A percentile compares a stretch with the other conserved stretches of the same genome.
These are phyloP conservation scores for Alviniconcha strummeri DNA, from an alignment of 2,888 invertebrate genomes.

Conservation along the genomic window DNA sequence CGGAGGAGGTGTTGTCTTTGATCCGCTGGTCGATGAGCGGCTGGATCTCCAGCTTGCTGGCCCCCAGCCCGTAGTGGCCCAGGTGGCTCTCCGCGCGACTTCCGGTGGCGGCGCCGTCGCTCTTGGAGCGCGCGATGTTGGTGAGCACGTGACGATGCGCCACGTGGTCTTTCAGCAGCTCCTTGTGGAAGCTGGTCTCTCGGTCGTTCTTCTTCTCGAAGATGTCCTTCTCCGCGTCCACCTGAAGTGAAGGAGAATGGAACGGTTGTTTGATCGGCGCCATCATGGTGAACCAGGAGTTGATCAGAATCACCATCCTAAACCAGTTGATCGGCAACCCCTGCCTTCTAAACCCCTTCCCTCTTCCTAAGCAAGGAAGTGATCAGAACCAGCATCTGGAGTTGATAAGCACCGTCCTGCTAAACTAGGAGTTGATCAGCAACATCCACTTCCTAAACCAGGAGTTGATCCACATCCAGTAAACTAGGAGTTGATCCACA, in stretches of 20 bases:
- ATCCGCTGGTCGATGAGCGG: constrained; percentile 45
- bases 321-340: no score
- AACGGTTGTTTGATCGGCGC: no score
- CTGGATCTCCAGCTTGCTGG: constrained; percentile 50
- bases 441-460: no score
- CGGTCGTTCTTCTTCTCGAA: constrained; percentile 53
- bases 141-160: constrained; percentile 57
- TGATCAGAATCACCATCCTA: no score
- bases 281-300: no score
- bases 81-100: constrained; percentile 43
- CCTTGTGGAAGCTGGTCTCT: constrained; percentile 48
- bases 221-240: constrained; percentile 41
- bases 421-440: no score
- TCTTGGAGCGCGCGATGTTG: constrained; percentile 39
- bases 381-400: no score
- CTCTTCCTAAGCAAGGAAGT: no score
- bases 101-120: background rate
- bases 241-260: background rate
- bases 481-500: no score
- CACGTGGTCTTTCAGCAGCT: constrained; percentile 54
- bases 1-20: constrained; percentile 53
- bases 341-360: no score
- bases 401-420: no score
- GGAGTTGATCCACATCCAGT: no score
- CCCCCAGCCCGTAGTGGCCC: constrained; percentile 53